These are phyloP conservation scores for Triplophysa siluroides DNA, from an alignment of 2,113 vertebrate species.

Conservation along the genomic window DNA sequence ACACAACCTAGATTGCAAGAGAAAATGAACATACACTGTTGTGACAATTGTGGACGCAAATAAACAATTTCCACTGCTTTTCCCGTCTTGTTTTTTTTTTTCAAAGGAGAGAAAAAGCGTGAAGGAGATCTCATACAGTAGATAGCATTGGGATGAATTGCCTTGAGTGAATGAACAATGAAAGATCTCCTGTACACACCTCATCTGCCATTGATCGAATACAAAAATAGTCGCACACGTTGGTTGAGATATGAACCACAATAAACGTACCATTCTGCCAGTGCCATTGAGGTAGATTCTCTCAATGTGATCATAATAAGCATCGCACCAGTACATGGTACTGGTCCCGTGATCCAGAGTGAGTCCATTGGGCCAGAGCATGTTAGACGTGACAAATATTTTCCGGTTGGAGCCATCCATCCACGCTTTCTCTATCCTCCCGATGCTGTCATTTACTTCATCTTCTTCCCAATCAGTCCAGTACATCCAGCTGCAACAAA, in stretches of 20 bases:
- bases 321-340: constrained; percentile 98
- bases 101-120: too few species aligned
- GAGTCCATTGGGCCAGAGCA: constrained; percentile 98
- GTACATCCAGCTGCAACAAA: constrained; percentile 93
- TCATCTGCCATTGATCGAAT: too few species aligned
- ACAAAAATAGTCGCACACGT: too few species aligned
- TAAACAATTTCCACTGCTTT: constrained; percentile 2
- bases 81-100: not conserved
- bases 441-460: constrained; percentile 94
- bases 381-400: constrained; percentile 95
- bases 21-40: not conserved
- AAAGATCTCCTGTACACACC: too few species aligned
- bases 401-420: constrained; percentile 92
- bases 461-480: constrained; percentile 99
- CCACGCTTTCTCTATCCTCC: constrained; percentile 97
- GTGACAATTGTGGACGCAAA: constrained; percentile 1
- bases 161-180: too few species aligned
- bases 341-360: constrained; percentile 85
- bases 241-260: too few species aligned
- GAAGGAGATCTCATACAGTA: too few species aligned
- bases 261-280: constrained; percentile 84
- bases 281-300: constrained; percentile 94
- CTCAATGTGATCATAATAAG: constrained; percentile 98
- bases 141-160: too few species aligned
- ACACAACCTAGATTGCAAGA: constrained; percentile 82